A percentile compares a stretch with the other conserved stretches of the same genome.
Conservation (phyloP, 2,888 invertebrate genomes). For the Dusona sp. region DNA sequence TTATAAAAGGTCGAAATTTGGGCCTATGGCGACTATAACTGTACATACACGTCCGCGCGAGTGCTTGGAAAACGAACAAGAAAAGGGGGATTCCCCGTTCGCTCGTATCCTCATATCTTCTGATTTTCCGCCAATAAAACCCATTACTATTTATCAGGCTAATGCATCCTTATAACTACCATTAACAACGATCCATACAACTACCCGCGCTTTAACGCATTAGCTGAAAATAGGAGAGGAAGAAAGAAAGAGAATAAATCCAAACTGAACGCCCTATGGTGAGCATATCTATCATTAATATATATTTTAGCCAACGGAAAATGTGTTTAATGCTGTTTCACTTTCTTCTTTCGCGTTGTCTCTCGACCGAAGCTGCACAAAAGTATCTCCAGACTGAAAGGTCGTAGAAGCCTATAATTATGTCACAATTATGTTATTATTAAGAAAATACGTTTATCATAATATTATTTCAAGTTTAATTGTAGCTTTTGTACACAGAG, state of each 20-base stretch:
- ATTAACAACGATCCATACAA: constrained; percentile 83
- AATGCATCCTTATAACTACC: constrained; percentile 84
- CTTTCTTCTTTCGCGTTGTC: background rate
- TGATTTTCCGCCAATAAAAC: constrained; percentile 85
- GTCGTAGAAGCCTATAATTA: background rate
- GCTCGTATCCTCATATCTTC: constrained; percentile 82
- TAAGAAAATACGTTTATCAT: background rate
- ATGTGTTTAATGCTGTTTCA: background rate
- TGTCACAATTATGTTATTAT: background rate
- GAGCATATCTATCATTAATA: constrained; percentile 58
- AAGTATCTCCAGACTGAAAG: background rate
- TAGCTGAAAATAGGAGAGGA: constrained; percentile 68
- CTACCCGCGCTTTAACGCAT: constrained; percentile 77
- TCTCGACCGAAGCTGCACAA: background rate
- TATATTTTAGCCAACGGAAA: constrained; percentile 24
- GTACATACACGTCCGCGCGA: constrained; percentile 7
- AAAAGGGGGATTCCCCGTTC: constrained; percentile 73
- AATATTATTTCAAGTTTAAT: background rate
- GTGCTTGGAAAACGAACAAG: constrained; percentile 60
- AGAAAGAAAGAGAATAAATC: constrained; percentile 29
- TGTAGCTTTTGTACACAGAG: background rate
- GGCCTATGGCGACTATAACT: constrained; percentile 29
- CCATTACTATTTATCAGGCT: constrained; percentile 85
- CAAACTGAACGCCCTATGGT: constrained; percentile 22
- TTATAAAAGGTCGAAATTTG: background rate